Conservation (phyloP, 2,113 vertebrate species). For the Cichladusa arquata region DNA sequence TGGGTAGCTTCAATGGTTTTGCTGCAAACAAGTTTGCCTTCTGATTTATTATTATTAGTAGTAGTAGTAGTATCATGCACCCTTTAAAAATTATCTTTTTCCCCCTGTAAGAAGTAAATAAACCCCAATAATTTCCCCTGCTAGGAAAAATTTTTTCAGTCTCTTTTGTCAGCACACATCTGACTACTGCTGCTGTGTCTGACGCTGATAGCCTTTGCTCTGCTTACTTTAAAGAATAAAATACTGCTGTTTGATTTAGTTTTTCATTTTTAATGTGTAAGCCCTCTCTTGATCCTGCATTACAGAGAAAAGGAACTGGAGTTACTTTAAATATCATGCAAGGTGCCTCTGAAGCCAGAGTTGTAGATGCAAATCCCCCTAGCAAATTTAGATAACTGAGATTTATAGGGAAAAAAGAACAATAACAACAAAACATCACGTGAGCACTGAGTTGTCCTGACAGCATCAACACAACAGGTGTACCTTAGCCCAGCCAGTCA, state of each 20-base stretch:
- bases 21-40: background rate
- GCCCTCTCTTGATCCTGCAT: constrained; percentile 5
- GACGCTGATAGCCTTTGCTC: constrained; percentile 20
- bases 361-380: background rate
- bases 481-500: background rate
- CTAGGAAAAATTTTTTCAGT: background rate
- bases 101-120: background rate
- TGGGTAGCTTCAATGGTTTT: background rate
- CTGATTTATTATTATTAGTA: background rate
- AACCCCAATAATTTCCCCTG: background rate
- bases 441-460: background rate
- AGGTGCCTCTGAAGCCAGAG: background rate
- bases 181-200: constrained; percentile 4
- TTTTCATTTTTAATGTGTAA: constrained; percentile 47
- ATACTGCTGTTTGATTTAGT: constrained; percentile 45
- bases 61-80: background rate
- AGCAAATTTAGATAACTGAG: background rate
- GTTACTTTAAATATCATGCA: background rate
- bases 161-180: constrained; percentile 7
- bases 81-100: background rate
- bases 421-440: background rate
- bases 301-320: background rate
- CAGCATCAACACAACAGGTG: background rate
- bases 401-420: background rate
- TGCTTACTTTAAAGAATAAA: constrained; percentile 65